Evolutionary conservation across 2,888 invertebrate genomes (phyloP).

Genomic region (Branchinecta sandiegonensis): DNA sequence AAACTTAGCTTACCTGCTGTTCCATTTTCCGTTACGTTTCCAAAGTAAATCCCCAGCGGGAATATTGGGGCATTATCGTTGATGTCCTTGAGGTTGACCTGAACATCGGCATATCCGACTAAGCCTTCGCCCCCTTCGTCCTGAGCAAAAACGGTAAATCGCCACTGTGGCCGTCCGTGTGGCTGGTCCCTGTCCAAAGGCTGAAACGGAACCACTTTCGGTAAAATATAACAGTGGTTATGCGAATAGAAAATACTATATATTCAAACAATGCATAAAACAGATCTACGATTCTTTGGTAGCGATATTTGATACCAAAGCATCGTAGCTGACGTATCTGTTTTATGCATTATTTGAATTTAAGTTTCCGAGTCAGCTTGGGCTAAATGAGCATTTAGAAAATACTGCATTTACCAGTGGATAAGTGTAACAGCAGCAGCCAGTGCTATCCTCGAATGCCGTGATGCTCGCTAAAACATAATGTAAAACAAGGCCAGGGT

Average conservation of each 20-base stretch:
- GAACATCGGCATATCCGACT: constrained; percentile 92
- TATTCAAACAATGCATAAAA: not conserved
- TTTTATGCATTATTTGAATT: no score
- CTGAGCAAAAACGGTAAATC: constrained; percentile 89
- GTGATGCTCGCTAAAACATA: not conserved
- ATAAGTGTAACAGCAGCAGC: not conserved
- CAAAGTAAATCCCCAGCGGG: constrained; percentile 83
- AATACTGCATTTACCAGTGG: not conserved
- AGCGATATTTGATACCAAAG: no score
- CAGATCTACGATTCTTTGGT: no score
- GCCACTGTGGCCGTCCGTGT: constrained; percentile 86
- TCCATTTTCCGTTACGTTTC: constrained; percentile 91
- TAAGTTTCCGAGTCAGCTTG: no score
- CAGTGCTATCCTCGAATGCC: not conserved
- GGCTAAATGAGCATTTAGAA: not conserved
- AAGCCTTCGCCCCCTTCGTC: constrained; percentile 90
- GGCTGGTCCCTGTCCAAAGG: constrained; percentile 93
- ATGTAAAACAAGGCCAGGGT: not conserved
- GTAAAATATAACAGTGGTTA: not conserved
- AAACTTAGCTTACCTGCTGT: constrained; percentile 50
- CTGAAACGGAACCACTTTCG: constrained; percentile 40
- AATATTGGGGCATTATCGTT: constrained; percentile 97
- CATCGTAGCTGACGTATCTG: no score
- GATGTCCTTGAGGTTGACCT: constrained; percentile 91
- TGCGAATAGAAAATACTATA: no score